Conservation (phyloP, 2,888 invertebrate genomes). For the Ptychoptera albimana region DNA sequence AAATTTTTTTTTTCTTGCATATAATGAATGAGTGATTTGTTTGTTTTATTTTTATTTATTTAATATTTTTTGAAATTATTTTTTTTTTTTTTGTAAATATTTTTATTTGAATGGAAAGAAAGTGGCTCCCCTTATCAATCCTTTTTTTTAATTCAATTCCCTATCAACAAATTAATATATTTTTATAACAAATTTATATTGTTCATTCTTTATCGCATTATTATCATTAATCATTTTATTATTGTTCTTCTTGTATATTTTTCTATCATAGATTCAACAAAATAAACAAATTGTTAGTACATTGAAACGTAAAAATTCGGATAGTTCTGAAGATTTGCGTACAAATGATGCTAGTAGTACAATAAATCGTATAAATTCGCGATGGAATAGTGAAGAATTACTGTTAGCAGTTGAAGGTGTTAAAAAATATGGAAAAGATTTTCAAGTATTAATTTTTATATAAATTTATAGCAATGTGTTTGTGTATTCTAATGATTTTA, state of each 20-base stretch:
- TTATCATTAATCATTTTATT: no score
- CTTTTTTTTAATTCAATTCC: neutral
- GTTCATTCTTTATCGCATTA: no score
- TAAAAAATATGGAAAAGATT: conserved; percentile 68
- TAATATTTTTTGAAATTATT: neutral
- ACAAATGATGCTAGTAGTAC: conserved; percentile 35
- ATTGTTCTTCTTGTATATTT: conserved; percentile 6
- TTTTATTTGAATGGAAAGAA: conserved; percentile 1
- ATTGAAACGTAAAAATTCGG: conserved; percentile 54
- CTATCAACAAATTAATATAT: neutral
- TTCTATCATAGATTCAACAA: conserved; percentile 62
- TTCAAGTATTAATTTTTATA: conserved; percentile 36
- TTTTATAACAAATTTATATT: no score
- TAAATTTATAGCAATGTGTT: neutral
- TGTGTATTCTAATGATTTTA: neutral
- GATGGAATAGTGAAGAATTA: conserved; percentile 88
- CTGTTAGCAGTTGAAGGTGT: conserved; percentile 81
- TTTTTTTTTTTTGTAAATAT: neutral
- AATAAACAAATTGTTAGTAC: conserved; percentile 86
- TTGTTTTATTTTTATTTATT: no score
- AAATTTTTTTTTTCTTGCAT: conserved; percentile 9
- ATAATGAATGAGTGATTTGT: no score
- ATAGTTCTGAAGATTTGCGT: conserved; percentile 39
- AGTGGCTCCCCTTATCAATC: neutral
- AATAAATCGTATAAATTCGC: conserved; percentile 58